phyloP scores from a whole-genome alignment of 2,888 invertebrate genomes.

The Apotomis turbidana region DNA sequence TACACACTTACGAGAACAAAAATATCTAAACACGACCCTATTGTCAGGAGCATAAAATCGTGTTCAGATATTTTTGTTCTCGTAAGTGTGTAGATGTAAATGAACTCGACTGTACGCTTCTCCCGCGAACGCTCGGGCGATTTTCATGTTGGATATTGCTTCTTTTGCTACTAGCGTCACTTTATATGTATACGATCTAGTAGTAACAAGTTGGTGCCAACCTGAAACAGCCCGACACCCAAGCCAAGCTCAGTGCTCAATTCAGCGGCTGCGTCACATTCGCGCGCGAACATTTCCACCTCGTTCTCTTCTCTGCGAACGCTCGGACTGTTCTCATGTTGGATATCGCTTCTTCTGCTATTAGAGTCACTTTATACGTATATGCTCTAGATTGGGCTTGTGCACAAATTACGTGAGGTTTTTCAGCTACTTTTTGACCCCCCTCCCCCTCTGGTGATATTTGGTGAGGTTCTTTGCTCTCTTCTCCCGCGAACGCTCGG shows the following conservation, averaged over 20 bases:
- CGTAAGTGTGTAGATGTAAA: no score
- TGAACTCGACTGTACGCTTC: no score
- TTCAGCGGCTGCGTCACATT: conserved; percentile 88
- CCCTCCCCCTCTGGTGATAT: no score
- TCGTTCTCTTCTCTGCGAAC: conserved; percentile 97
- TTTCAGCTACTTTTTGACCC: no score
- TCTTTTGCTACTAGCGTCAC: conserved; percentile 97
- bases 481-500: conserved; percentile 96
- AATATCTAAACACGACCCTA: no score
- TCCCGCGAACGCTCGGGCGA: conserved; percentile 97
- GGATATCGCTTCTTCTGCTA: conserved; percentile 96
- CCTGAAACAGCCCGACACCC: conserved; percentile 96
- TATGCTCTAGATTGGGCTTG: no score
- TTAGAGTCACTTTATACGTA: conserved; percentile 92
- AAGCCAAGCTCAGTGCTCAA: conserved; percentile 92
- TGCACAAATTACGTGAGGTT: no score
- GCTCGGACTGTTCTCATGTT: conserved; percentile 97
- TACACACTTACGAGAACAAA: no score
- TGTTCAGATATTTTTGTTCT: no score
- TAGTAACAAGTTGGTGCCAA: conserved; percentile 93
- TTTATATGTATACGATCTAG: no score
- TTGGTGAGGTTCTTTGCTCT: no score
- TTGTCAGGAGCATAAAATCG: no score
- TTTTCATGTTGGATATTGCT: conserved; percentile 95
- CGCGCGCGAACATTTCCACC: conserved; percentile 86